phyloP scores from a whole-genome alignment of 2,888 invertebrate genomes.

The Quadroppia sp. region DNA sequence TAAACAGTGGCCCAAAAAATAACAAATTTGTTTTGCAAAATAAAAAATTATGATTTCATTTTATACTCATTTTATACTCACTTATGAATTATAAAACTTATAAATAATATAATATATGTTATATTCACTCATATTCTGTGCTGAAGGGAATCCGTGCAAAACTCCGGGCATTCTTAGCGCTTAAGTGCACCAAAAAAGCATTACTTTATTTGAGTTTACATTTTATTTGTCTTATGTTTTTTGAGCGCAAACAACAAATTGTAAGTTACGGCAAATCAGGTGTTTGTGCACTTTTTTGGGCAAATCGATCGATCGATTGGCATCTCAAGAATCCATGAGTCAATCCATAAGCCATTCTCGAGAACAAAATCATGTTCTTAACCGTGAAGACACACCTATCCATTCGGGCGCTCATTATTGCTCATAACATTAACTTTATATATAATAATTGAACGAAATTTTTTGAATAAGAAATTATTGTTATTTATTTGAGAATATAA shows the following conservation, averaged over 20 bases:
- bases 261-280: constrained; percentile 8
- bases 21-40: neutral
- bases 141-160: constrained; percentile 29
- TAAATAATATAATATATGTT: neutral
- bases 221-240: neutral
- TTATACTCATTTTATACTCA: neutral
- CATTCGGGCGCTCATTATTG: neutral
- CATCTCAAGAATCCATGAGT: neutral
- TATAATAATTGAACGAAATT: neutral
- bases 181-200: constrained; percentile 31
- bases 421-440: neutral
- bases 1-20: neutral
- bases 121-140: neutral
- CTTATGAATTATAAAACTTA: neutral
- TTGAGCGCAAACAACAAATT: neutral
- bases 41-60: too few relatives aligned
- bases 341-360: too few relatives aligned
- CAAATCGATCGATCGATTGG: constrained; percentile 18
- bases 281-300: neutral
- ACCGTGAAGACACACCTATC: constrained; percentile 8
- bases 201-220: neutral
- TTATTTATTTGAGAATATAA: neutral
- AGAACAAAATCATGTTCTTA: constrained; percentile 4
- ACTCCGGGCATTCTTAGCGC: constrained; percentile 21
- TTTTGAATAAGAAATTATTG: neutral